Conservation (phyloP, 2,888 invertebrate genomes). For the Harmothoe impar region DNA sequence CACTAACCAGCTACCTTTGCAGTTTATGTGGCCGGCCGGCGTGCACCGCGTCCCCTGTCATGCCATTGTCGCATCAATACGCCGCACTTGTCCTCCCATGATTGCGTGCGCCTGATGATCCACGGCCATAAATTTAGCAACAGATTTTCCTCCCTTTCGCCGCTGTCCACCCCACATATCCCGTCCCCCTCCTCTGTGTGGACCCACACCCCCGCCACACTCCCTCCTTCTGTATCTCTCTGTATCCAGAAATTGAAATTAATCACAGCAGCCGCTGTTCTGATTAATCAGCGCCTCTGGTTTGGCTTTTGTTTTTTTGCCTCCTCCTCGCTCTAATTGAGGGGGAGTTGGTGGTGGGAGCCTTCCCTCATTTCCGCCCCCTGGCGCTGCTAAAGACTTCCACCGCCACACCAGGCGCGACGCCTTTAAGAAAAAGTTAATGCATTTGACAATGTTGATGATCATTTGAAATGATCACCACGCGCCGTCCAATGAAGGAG, state of each 20-base stretch:
- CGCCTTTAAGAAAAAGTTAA: constrained; percentile 14
- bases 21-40: constrained; percentile 49
- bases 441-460: constrained; percentile 34
- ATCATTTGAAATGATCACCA: constrained; percentile 20
- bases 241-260: constrained; percentile 50
- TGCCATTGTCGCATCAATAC: constrained; percentile 62
- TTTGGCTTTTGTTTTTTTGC: constrained; percentile 28
- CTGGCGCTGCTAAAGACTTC: constrained; percentile 21
- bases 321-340: background rate
- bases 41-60: constrained; percentile 16
- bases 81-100: constrained; percentile 48
- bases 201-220: background rate
- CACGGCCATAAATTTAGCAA: constrained; percentile 58
- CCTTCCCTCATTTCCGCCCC: constrained; percentile 29
- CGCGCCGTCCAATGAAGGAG: background rate
- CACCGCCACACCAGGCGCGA: background rate
- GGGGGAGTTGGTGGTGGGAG: background rate
- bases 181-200: background rate
- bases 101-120: constrained; percentile 57
- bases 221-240: background rate
- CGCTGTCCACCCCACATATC: background rate
- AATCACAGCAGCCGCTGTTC: constrained; percentile 15
- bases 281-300: constrained; percentile 22
- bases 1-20: constrained; percentile 44
- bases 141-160: constrained; percentile 43